A percentile compares a stretch with the other conserved stretches of the same genome.
phyloP scores from a whole-genome alignment of 2,888 invertebrate genomes.

The Tetranychus piercei region DNA sequence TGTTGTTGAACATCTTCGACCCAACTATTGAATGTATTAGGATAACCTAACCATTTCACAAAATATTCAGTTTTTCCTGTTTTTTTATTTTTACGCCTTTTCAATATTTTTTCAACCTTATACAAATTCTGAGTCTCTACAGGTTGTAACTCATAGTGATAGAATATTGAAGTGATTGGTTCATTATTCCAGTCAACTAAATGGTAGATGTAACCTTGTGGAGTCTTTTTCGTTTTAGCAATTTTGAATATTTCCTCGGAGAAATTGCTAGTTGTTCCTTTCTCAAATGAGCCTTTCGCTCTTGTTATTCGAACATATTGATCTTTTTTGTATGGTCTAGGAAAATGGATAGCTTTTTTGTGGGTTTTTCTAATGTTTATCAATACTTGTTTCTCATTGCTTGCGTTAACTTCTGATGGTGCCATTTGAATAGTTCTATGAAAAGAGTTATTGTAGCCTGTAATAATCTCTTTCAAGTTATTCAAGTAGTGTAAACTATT shows the following conservation, averaged over 20 bases:
- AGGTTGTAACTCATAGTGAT: background rate
- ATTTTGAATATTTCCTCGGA: slow-evolving; percentile 2
- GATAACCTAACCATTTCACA: slow-evolving; percentile 2
- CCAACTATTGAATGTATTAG: slow-evolving; percentile 2
- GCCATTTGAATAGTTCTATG: background rate
- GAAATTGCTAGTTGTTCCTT: background rate
- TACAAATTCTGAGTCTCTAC: background rate
- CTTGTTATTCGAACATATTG: background rate
- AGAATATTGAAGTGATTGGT: background rate
- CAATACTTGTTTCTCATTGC: background rate
- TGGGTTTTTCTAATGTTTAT: background rate
- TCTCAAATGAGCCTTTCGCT: background rate
- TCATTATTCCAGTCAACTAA: background rate
- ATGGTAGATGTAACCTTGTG: background rate
- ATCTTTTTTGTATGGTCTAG: background rate
- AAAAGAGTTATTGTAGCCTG: background rate
- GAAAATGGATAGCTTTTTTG: background rate
- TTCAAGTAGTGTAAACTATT: slow-evolving; percentile 19
- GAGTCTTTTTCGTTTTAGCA: background rate
- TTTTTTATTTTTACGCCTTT: background rate
- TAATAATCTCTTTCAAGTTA: background rate
- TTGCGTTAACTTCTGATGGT: background rate
- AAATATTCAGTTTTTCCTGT: background rate
- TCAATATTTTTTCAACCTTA: background rate
- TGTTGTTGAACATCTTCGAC: background rate